Percentiles rank a stretch among this genome's conserved stretches.
phyloP scores from a whole-genome alignment of 2,888 invertebrate species.

The Rhabditoides inermis region DNA sequence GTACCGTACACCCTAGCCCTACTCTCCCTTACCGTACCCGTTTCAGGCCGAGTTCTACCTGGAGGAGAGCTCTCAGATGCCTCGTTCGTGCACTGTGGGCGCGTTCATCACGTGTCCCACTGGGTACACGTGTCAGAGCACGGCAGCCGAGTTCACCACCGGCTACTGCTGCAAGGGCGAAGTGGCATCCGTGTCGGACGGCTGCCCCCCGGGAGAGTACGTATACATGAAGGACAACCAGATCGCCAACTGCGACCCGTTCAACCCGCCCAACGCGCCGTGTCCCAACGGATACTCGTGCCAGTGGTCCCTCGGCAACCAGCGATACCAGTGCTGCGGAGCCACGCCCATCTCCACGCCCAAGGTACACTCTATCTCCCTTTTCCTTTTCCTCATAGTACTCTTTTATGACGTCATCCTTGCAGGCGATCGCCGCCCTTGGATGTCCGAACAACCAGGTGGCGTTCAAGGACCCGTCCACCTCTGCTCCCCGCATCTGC shows the following conservation, averaged over 20 bases:
- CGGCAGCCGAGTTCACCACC: conserved; percentile 43
- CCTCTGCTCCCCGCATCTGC: conserved; percentile 39
- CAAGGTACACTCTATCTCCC: conserved; percentile 12
- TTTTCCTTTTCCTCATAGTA: neutral
- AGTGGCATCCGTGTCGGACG: conserved; percentile 42
- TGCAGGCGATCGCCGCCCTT: conserved; percentile 41
- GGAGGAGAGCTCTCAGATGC: conserved; percentile 47
- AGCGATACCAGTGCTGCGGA: conserved; percentile 46
- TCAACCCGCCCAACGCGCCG: conserved; percentile 41
- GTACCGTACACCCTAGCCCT: neutral
- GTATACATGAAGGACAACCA: conserved; percentile 50
- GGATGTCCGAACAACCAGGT: conserved; percentile 50
- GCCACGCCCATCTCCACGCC: conserved; percentile 47
- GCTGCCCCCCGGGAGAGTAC: conserved; percentile 50
- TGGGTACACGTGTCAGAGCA: conserved; percentile 41
- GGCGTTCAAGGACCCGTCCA: conserved; percentile 39
- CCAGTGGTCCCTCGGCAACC: conserved; percentile 50
- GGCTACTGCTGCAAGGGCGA: conserved; percentile 50
- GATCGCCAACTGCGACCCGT: conserved; percentile 49
- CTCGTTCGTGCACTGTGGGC: conserved; percentile 48
- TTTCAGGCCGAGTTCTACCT: conserved; percentile 44
- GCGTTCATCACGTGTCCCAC: conserved; percentile 51
- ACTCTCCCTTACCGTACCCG: neutral
- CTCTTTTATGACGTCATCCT: neutral
- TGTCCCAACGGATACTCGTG: conserved; percentile 46